phyloP scores from a whole-genome alignment of 1,140 invertebrate species.

The Zaprionus lachaisei region DNA sequence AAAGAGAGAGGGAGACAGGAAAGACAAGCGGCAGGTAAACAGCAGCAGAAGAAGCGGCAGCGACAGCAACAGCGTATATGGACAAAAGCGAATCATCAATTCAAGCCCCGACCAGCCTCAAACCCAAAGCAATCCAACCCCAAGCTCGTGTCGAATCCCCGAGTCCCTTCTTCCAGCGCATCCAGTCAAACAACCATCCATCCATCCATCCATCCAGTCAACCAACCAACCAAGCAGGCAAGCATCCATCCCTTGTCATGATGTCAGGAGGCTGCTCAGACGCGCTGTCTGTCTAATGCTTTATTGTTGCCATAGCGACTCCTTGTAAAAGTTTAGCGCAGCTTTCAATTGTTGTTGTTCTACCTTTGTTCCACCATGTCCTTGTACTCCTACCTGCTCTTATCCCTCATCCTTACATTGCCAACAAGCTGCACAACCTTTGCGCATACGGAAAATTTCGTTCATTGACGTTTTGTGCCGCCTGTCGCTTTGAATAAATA shows the following conservation, averaged over 20 bases:
- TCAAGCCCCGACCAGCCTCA: conserved; percentile 27
- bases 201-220: conserved; percentile 27
- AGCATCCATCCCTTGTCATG: conserved; percentile 75
- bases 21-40: conserved; percentile 23
- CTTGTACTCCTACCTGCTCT: not conserved
- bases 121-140: conserved; percentile 27
- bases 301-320: conserved; percentile 50
- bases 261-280: conserved; percentile 53
- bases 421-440: conserved; percentile 52
- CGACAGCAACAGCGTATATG: conserved; percentile 11
- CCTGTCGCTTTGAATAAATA: conserved; percentile 82
- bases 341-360: conserved; percentile 49
- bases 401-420: not conserved
- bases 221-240: conserved; percentile 20
- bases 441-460: conserved; percentile 69
- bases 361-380: conserved; percentile 41
- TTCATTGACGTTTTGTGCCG: conserved; percentile 81
- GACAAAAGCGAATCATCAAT: conserved; percentile 59
- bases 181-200: conserved; percentile 38
- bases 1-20: conserved; percentile 2
- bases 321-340: conserved; percentile 47
- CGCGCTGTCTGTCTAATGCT: conserved; percentile 31
- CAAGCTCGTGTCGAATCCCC: conserved; percentile 25
- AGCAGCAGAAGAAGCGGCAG: conserved; percentile 11
- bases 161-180: conserved; percentile 15